A percentile compares a stretch with the other conserved stretches of the same genome.
phyloP scores from a whole-genome alignment of 53 echinoderm and acorn worm species.

The Arbacia lixula region DNA sequence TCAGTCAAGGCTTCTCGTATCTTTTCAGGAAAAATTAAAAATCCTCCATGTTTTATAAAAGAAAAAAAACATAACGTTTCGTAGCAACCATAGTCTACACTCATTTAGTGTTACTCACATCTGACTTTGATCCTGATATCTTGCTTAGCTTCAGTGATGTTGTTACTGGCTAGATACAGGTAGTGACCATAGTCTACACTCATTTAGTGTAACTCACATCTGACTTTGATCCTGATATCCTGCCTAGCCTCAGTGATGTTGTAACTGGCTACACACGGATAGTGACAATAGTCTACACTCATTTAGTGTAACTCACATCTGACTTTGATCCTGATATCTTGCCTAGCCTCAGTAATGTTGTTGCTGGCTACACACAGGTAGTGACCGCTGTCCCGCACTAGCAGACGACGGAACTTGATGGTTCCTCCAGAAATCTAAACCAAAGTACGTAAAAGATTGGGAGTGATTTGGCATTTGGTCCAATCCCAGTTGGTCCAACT shows the following conservation, averaged over 20 bases:
- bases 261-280: background rate
- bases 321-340: conserved; percentile 22
- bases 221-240: background rate
- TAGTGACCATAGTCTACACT: conserved; percentile 17
- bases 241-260: background rate
- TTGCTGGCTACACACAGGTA: conserved; percentile 41
- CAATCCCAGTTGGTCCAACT: too few species aligned
- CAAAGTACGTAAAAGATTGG: too few species aligned
- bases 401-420: conserved; percentile 33
- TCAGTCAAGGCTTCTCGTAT: too few species aligned
- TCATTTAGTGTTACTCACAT: too few species aligned
- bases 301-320: too few species aligned
- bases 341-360: conserved; percentile 12
- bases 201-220: too few species aligned
- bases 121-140: background rate
- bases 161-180: conserved; percentile 1
- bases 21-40: too few species aligned
- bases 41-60: too few species aligned
- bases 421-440: conserved; percentile 23
- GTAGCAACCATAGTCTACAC: too few species aligned
- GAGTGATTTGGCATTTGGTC: too few species aligned
- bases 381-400: conserved; percentile 29
- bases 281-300: conserved; percentile 9
- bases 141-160: background rate
- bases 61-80: too few species aligned